These are phyloP conservation scores for Suncus etruscus DNA, from an alignment of 2,113 vertebrate species.

Conservation along the genomic window DNA sequence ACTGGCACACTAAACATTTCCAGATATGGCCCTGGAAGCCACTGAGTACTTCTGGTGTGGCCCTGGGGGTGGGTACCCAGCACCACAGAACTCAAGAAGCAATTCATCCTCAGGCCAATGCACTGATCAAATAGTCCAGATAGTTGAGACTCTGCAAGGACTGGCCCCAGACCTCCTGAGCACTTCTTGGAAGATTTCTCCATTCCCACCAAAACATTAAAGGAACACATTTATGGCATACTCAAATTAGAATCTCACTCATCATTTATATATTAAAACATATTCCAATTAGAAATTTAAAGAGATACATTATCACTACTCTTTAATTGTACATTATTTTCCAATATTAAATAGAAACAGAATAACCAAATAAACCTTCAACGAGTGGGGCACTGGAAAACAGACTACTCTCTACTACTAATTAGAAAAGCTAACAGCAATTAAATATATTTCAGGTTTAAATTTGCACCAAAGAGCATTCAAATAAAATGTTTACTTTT, in stretches of 20 bases:
- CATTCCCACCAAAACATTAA: neutral
- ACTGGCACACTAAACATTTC: no score
- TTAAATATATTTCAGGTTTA: slow-evolving; percentile 10
- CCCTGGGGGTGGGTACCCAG: no score
- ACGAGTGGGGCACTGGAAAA: neutral
- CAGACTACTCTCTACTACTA: neutral
- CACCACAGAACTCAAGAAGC: no score
- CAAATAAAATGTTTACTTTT: neutral
- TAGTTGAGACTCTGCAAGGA: no score
- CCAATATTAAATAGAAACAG: slow-evolving; percentile 18
- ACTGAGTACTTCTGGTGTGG: no score
- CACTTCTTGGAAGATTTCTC: no score
- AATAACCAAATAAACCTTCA: neutral
- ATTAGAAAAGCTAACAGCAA: slow-evolving; percentile 28
- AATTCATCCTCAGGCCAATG: no score
- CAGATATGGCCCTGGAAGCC: no score
- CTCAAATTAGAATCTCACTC: slow-evolving; percentile 46
- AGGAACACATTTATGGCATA: slow-evolving; percentile 46
- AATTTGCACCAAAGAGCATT: neutral
- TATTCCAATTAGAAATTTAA: slow-evolving; percentile 1
- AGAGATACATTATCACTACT: slow-evolving; percentile 22
- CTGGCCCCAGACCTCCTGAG: no score
- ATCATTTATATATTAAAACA: slow-evolving; percentile 25
- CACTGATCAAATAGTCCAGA: no score
- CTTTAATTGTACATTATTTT: slow-evolving; percentile 40